Conservation (phyloP, 2,888 invertebrate species). For the Brenthis daphne region DNA sequence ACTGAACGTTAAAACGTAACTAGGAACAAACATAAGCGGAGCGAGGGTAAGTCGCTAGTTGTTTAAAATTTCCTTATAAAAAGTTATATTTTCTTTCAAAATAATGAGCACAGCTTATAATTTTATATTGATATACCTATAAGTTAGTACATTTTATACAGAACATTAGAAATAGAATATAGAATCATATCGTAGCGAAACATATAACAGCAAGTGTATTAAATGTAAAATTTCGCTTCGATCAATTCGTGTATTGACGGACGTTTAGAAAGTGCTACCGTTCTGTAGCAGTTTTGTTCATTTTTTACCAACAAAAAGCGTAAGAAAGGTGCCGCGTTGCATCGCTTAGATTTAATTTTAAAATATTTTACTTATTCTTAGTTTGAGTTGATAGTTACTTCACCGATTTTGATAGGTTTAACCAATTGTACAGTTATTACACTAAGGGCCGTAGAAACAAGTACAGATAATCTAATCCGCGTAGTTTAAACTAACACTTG, state of each 20-base stretch:
- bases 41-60: no score
- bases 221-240: conserved; percentile 31
- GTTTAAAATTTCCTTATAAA: no score
- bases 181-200: conserved; percentile 9
- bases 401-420: neutral
- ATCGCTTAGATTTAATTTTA: conserved; percentile 14
- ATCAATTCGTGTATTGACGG: conserved; percentile 39
- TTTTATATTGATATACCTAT: neutral
- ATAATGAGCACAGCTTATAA: neutral
- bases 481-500: no score
- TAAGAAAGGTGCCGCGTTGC: conserved; percentile 59
- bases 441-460: no score
- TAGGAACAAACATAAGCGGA: no score
- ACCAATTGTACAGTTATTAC: neutral
- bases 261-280: conserved; percentile 69
- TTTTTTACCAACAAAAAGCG: conserved; percentile 56
- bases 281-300: conserved; percentile 52
- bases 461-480: no score
- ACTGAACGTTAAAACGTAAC: no score
- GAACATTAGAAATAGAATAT: neutral
- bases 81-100: no score
- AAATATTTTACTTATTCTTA: conserved; percentile 10
- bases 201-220: conserved; percentile 18
- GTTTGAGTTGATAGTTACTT: conserved; percentile 4
- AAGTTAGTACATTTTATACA: neutral